Evolutionary conservation across 1,140 invertebrate species (phyloP).

Genomic region (Bilobella aurantiaca): DNA sequence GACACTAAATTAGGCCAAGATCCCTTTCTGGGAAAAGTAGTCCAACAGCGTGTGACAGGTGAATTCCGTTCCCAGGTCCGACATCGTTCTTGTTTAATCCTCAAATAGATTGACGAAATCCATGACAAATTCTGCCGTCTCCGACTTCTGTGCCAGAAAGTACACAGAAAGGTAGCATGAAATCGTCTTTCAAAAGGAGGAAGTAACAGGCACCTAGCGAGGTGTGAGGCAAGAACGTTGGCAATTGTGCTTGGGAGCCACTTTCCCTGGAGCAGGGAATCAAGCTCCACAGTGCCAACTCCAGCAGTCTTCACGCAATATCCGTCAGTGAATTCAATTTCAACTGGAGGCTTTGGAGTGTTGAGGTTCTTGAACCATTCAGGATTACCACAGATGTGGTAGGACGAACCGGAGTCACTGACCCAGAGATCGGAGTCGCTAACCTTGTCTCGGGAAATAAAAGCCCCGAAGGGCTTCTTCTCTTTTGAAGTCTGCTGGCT

Average conservation of each 20-base stretch:
- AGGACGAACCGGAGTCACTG: background rate
- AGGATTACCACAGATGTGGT: background rate
- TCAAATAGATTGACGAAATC: constrained; percentile 36
- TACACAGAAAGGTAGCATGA: constrained; percentile 38
- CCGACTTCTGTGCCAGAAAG: constrained; percentile 40
- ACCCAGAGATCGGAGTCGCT: background rate
- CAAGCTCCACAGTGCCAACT: background rate
- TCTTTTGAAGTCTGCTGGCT: too few species aligned
- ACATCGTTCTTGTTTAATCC: constrained; percentile 17
- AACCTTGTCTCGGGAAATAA: background rate
- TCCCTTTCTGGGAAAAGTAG: background rate
- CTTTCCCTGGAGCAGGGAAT: background rate
- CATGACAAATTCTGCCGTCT: constrained; percentile 37
- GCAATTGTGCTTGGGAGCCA: background rate
- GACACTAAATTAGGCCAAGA: background rate
- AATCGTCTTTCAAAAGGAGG: constrained; percentile 41
- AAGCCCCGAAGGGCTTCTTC: background rate
- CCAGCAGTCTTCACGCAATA: background rate
- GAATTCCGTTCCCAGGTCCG: constrained; percentile 26
- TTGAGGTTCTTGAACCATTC: background rate
- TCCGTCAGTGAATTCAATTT: background rate
- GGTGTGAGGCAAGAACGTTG: constrained; percentile 35
- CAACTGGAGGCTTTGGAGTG: background rate
- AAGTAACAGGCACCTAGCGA: constrained; percentile 39
- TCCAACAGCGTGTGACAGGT: too few species aligned